Evolutionary conservation across 2,888 invertebrate genomes (phyloP).

Genomic region (Andrena flavipes): DNA sequence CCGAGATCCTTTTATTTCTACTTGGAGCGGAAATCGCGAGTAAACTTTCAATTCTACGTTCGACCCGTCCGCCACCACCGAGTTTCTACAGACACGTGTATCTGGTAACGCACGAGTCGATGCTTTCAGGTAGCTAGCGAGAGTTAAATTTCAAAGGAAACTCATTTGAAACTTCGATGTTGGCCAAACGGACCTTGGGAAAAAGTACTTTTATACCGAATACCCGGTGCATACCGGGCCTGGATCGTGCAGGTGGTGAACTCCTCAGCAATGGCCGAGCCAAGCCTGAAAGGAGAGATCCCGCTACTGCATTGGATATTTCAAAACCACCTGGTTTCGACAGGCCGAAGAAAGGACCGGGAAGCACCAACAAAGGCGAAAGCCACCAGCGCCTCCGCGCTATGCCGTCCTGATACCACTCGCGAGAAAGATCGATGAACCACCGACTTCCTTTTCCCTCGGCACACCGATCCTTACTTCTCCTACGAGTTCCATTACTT

Average conservation of each 20-base stretch:
- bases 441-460: conserved; percentile 34
- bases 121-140: conserved; percentile 49
- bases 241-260: conserved; percentile 38
- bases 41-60: conserved; percentile 55
- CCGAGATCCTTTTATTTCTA: background rate
- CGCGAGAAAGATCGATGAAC: conserved; percentile 57
- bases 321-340: conserved; percentile 69
- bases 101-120: conserved; percentile 31
- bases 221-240: conserved; percentile 55
- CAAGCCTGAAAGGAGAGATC: conserved; percentile 35
- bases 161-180: conserved; percentile 70
- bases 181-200: conserved; percentile 68
- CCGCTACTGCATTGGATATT: conserved; percentile 52
- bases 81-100: conserved; percentile 24
- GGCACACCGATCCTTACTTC: conserved; percentile 37
- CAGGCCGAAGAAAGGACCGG: conserved; percentile 56
- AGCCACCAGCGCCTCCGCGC: conserved; percentile 42
- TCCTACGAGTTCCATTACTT: background rate
- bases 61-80: background rate
- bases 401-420: conserved; percentile 56
- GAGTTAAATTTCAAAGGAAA: conserved; percentile 74
- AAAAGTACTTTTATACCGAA: conserved; percentile 68
- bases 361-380: conserved; percentile 53
- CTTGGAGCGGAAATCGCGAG: conserved; percentile 34
- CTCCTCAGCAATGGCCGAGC: conserved; percentile 30